Evolutionary conservation across 2,888 invertebrate species (phyloP), one percentile per base, ranked within the genome.

Genomic region (Archaeoteleia sp.): DNA sequence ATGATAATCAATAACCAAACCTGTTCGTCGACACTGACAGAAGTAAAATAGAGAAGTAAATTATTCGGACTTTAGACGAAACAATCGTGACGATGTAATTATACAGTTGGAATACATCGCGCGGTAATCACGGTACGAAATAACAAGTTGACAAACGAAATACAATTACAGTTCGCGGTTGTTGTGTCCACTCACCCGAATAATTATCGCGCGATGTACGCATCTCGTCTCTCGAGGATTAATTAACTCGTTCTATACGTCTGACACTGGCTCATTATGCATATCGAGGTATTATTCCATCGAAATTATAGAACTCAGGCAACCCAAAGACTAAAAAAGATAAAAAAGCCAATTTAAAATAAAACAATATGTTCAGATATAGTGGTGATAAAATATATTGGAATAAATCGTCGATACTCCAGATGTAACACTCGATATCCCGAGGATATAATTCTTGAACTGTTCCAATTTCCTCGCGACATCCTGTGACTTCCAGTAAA

Each of bases 71-170:
- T 29, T 10, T 7, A 12, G 27, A 35, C n/a, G 30, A 37, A 39
- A 61, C 53, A 61, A 61, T 61, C 13, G 25, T 35, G 25, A 54
- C 46, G 40, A 32, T 27, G 46, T 54, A 46, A 61, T 61, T 61
- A 53, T 40, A 51, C 46, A 46, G 29, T 27, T 17, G 35, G 45
- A 61, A 61, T 51, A 49, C 49, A 39, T 37, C 51, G 30, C 45
- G 39, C 39, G 8, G 61, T 51, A 60, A 51, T 51, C 40, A 46
- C 42, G 14, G 32, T 13, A 20, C 45, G 35, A 62, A 62, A 62
- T 54, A 54, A 62, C 54, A 62, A 62, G 53, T 62, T 39, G 54
- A 54, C 53, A 53, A 61, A 61, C 43, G 55, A 53, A 61, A 61
- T 61, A 62, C 54, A 62, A 62, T 62, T 48, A 48, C 48, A 29